These are phyloP conservation scores for Cephalopachus bancanus DNA, from an alignment of 2,797 vertebrate species.

Conservation along the genomic window DNA sequence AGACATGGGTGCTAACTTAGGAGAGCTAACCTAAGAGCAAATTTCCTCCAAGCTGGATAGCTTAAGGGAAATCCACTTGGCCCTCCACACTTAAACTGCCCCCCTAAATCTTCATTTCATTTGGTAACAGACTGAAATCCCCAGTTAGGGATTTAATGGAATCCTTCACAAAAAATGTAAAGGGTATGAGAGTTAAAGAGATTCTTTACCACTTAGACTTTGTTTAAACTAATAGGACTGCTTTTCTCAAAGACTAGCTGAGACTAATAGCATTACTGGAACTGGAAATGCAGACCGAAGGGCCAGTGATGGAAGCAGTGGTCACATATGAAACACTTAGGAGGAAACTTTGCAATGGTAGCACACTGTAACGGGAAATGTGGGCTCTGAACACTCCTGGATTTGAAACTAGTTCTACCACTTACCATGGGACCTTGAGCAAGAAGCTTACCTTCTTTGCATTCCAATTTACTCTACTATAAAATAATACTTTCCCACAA, in stretches of 20 bases:
- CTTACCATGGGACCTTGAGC: background rate
- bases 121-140: slow-evolving; percentile 59
- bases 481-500: background rate
- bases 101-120: slow-evolving; percentile 21
- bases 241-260: slow-evolving; percentile 7
- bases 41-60: slow-evolving; percentile 32
- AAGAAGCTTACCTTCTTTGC: background rate
- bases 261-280: background rate
- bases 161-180: slow-evolving; percentile 39
- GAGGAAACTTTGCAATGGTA: background rate
- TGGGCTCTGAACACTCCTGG: background rate
- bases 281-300: background rate
- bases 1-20: slow-evolving; percentile 6
- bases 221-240: background rate
- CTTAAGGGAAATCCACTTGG: background rate
- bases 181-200: slow-evolving; percentile 19
- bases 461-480: slow-evolving; percentile 39
- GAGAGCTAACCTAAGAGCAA: slow-evolving; percentile 32
- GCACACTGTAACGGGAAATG: background rate
- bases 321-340: background rate
- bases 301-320: background rate
- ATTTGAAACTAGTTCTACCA: background rate
- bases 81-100: background rate
- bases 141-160: slow-evolving; percentile 9
- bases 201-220: background rate